Base-by-base conservation (phyloP, 1,140 invertebrate genomes). In the Caenorhabditis briggsae region DNA sequence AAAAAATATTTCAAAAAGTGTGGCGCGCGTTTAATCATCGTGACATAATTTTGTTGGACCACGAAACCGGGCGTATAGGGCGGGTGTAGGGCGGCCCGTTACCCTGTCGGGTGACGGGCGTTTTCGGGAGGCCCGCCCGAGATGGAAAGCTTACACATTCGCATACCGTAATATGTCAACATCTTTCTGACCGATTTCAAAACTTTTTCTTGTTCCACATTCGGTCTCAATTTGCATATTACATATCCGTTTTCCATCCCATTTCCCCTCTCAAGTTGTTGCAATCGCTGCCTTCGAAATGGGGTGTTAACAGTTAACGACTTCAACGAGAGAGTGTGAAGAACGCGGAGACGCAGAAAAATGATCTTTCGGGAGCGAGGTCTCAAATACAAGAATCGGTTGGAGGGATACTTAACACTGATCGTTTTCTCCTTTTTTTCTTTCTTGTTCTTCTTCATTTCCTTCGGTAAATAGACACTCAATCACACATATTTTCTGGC, bases 301-400 rank as follows among this genome's bases (percentile, higher is more conserved):
- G 46, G 70, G 70, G 70, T 78, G 70, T 78, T 78, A 78, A 78
- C 70, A 18, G 70, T 78, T 78, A 78, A 78, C 70, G 70, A 78
- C 70, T 18, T 33, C 8, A 64, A 23, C 12, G 70, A 78, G 43
- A 50, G 18, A 48, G n/a, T 20, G 33, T 48, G n/a, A 12, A 48
- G 11, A 23, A 70, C 8, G 18, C 9, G 14, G 70, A 53, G 70
- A 78, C 70, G 70, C 70, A 48, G 70, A 78, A 46, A 78, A 70
- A 70, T 48, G 64, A 70, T 70, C 46, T 70, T 46, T 70, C 64
- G 64, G 64, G 64, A 70, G 64, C 18, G 64, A 53, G 16, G 61
- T 64, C 61, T 64, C n/a, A n/a, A n/a, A n/a, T n/a, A 64, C 7
- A n/a, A 59, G n/a, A n/a, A 59, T 16, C 12, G 58, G n/a, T 25